These are phyloP conservation scores for Triplophysa dalaica DNA, from an alignment of 2,113 vertebrate genomes.

Conservation along the genomic window DNA sequence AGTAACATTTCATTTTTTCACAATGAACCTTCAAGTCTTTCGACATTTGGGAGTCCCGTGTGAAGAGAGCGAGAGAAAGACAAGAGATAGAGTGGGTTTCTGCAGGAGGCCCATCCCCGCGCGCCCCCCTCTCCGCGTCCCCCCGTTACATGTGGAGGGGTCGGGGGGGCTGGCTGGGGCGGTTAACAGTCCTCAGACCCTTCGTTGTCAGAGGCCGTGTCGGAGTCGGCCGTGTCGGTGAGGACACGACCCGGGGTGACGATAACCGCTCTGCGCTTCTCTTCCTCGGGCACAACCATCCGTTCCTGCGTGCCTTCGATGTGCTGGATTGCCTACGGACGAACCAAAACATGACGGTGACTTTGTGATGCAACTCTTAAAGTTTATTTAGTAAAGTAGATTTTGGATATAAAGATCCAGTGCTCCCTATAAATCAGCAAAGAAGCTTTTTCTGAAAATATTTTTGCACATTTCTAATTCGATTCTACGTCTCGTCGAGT, in stretches of 20 bases:
- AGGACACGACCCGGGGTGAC: slow-evolving; percentile 80
- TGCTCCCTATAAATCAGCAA: too few species aligned
- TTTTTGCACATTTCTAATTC: too few species aligned
- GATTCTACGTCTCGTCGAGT: too few species aligned
- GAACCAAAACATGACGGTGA: not conserved
- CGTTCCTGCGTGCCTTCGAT: slow-evolving; percentile 95
- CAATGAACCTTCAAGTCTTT: slow-evolving; percentile 29
- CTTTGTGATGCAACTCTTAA: not conserved
- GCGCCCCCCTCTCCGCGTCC: slow-evolving; percentile 58
- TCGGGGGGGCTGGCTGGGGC: slow-evolving; percentile 76
- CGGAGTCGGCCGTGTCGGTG: slow-evolving; percentile 79
- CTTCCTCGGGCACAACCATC: slow-evolving; percentile 82
- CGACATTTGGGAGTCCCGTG: slow-evolving; percentile 48
- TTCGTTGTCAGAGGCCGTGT: slow-evolving; percentile 91
- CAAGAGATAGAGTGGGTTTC: slow-evolving; percentile 49
- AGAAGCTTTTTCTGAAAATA: too few species aligned
- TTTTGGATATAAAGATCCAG: too few species aligned
- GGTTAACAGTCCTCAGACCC: slow-evolving; percentile 82
- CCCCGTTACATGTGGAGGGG: slow-evolving; percentile 1
- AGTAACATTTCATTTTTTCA: slow-evolving; percentile 10
- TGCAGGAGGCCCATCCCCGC: slow-evolving; percentile 53
- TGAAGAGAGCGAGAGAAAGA: slow-evolving; percentile 33
- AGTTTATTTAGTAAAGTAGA: too few species aligned
- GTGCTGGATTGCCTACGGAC: slow-evolving; percentile 93
- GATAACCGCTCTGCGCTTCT: slow-evolving; percentile 88